Evolutionary conservation across 2,888 invertebrate species (phyloP).

Genomic region (Machimus rusticus): DNA sequence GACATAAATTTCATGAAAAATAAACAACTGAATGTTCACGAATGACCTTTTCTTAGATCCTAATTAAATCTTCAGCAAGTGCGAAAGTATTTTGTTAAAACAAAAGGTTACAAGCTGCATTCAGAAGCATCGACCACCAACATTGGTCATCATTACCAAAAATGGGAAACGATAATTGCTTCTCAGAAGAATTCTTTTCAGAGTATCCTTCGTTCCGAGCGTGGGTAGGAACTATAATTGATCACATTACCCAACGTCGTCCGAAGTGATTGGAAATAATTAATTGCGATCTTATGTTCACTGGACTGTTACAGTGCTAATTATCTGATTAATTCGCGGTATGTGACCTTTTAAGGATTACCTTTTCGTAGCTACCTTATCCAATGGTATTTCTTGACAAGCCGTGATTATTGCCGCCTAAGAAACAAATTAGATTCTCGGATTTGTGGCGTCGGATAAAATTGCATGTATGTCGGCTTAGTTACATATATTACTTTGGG

Average conservation of each 20-base stretch:
- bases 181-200: background rate
- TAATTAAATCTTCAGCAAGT: background rate
- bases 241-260: background rate
- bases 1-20: background rate
- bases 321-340: conserved; percentile 23
- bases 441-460: background rate
- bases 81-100: background rate
- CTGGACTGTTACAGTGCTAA: conserved; percentile 21
- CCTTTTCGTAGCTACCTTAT: conserved; percentile 7
- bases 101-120: background rate
- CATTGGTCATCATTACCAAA: background rate
- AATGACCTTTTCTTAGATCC: background rate
- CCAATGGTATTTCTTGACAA: background rate
- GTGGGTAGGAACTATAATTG: conserved; percentile 23
- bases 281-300: conserved; percentile 31
- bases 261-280: background rate
- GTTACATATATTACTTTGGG: background rate
- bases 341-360: conserved; percentile 26
- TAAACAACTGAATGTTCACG: background rate
- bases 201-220: background rate
- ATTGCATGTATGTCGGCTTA: background rate
- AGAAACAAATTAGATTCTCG: background rate
- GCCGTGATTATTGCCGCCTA: background rate
- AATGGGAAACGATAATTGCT: conserved; percentile 15
- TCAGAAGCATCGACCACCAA: background rate